These are phyloP conservation scores for Ganaspis sp. DNA, from an alignment of 1,140 invertebrate genomes.

Conservation along the genomic window DNA sequence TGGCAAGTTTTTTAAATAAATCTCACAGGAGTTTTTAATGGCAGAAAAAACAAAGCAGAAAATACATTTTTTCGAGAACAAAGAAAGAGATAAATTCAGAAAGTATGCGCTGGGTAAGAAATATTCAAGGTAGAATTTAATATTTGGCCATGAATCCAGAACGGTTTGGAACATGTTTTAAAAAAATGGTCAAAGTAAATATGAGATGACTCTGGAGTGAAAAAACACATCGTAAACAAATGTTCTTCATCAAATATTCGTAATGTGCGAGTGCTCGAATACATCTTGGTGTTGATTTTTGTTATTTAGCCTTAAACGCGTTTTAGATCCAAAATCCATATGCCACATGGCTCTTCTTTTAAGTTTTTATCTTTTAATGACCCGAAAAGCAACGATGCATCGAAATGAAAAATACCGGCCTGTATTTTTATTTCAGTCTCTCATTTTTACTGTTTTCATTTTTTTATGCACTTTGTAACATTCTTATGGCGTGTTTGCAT, in stretches of 20 bases:
- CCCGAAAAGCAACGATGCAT: neutral
- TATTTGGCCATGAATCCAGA: neutral
- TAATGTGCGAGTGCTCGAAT: conserved; percentile 47
- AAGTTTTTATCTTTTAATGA: neutral
- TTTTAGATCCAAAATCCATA: conserved; percentile 10
- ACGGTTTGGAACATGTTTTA: conserved; percentile 11
- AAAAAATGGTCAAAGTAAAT: conserved; percentile 18
- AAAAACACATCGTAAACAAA: conserved; percentile 11
- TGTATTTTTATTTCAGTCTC: neutral
- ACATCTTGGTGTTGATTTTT: conserved; percentile 71
- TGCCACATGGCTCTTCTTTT: conserved; percentile 6
- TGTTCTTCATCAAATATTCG: conserved; percentile 50
- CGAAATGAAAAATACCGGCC: neutral
- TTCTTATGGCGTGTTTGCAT: no score
- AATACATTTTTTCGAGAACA: neutral
- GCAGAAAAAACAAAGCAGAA: no score
- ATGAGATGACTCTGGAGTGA: neutral
- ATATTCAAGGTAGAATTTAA: neutral
- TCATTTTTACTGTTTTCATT: no score
- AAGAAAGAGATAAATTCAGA: neutral
- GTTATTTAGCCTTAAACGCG: conserved; percentile 57
- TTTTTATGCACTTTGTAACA: no score
- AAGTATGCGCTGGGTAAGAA: neutral
- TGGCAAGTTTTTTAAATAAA: no score
- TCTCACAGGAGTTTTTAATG: no score